These are phyloP conservation scores for Acleris emargana DNA, from an alignment of 2,888 invertebrate species.

Conservation along the genomic window DNA sequence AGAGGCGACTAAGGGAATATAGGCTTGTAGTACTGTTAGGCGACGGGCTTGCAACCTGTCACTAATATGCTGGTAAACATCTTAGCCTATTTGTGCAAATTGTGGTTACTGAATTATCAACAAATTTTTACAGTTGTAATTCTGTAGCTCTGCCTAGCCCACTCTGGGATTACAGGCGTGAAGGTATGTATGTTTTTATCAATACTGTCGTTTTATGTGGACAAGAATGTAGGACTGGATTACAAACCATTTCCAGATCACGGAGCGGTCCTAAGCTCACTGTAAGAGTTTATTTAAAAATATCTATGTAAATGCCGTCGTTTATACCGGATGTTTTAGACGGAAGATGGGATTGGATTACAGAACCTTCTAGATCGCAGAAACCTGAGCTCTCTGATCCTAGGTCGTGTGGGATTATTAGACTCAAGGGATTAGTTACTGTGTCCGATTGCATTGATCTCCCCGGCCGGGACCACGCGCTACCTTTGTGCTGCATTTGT, in stretches of 20 bases:
- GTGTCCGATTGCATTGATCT: constrained; percentile 24
- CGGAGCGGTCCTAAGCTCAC: constrained; percentile 7
- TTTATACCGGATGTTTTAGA: background rate
- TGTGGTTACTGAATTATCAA: too few relatives aligned
- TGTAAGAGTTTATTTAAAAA: constrained; percentile 14
- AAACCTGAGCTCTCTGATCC: background rate
- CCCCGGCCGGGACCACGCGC: background rate
- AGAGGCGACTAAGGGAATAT: too few relatives aligned
- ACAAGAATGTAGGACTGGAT: background rate
- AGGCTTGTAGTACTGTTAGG: too few relatives aligned
- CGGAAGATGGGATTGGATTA: background rate
- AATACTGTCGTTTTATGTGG: constrained; percentile 5
- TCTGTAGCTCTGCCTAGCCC: too few relatives aligned
- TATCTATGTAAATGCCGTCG: background rate
- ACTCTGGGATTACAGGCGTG: too few relatives aligned
- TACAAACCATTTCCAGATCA: constrained; percentile 13
- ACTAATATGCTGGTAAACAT: too few relatives aligned
- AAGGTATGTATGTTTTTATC: too few relatives aligned
- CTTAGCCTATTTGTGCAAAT: too few relatives aligned
- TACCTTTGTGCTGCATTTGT: constrained; percentile 32
- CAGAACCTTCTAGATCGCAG: constrained; percentile 13
- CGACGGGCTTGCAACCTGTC: too few relatives aligned
- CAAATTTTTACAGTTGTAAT: too few relatives aligned
- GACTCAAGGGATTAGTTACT: constrained; percentile 22
- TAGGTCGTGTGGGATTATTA: constrained; percentile 9